Evolutionary conservation across 2,797 vertebrate genomes (phyloP).

Genomic region (Lutjanus argentimaculatus): DNA sequence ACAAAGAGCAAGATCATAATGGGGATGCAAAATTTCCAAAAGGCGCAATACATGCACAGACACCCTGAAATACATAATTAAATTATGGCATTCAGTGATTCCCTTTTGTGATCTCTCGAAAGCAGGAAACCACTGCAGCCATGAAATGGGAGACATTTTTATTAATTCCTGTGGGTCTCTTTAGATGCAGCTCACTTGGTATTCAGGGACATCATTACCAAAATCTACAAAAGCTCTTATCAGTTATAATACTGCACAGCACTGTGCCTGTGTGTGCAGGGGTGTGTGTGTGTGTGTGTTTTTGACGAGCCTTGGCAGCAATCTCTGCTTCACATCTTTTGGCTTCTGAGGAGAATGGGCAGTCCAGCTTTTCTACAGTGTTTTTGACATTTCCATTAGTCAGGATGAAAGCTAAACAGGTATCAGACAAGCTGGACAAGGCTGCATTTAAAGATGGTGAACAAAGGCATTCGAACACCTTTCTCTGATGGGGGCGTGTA

Average conservation of each 20-base stretch:
- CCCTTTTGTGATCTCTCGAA: constrained; percentile 77
- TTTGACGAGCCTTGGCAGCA: constrained; percentile 64
- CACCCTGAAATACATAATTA: constrained; percentile 73
- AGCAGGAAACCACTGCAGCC: constrained; percentile 63
- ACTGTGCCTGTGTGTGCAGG: constrained; percentile 27
- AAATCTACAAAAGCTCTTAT: constrained; percentile 86
- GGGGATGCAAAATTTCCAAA: constrained; percentile 47
- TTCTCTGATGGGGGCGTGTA: constrained; percentile 38
- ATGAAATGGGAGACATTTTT: constrained; percentile 76
- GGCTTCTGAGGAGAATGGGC: constrained; percentile 71
- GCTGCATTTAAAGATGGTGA: constrained; percentile 49
- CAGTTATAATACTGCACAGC: constrained; percentile 69
- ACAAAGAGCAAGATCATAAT: constrained; percentile 54
- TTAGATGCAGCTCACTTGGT: constrained; percentile 76
- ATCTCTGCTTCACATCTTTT: constrained; percentile 77
- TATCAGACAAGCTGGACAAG: constrained; percentile 64
- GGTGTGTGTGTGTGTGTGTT: constrained; percentile 30
- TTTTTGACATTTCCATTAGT: constrained; percentile 82
- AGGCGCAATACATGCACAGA: constrained; percentile 46
- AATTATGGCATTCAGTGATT: constrained; percentile 72
- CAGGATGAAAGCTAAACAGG: constrained; percentile 74
- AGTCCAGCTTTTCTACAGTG: constrained; percentile 65
- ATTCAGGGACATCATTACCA: constrained; percentile 84
- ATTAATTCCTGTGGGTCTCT: constrained; percentile 79
- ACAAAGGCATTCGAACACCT: constrained; percentile 43